Conservation (phyloP, 2,113 vertebrate species). For the Alaudala cheleensis region DNA sequence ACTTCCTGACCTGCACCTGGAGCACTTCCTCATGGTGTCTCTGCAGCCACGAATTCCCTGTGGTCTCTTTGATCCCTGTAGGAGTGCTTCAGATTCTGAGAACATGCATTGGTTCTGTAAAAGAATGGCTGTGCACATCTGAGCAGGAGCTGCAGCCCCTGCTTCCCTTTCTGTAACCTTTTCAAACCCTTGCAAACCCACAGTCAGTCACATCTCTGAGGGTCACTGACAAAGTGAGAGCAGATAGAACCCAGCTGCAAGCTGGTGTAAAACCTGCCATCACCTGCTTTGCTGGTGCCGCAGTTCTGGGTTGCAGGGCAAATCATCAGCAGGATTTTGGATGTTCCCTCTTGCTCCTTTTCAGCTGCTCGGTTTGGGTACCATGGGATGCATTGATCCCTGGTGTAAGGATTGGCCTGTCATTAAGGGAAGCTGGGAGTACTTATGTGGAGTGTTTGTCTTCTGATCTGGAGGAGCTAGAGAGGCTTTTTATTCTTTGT, state of each 20-base stretch:
- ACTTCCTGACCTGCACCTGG: neutral
- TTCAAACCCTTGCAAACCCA: neutral
- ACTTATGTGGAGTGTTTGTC: neutral
- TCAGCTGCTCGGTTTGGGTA: neutral
- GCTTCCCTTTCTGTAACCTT: neutral
- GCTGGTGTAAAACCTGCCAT: neutral
- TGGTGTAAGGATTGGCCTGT: neutral
- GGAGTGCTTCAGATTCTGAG: neutral
- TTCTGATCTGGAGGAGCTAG: neutral
- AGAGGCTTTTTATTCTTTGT: neutral
- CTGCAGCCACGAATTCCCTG: neutral
- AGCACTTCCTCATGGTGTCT: neutral
- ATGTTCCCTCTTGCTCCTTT: neutral
- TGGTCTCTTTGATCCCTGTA: neutral
- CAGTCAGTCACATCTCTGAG: neutral
- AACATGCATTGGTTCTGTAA: neutral
- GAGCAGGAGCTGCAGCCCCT: neutral
- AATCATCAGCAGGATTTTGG: neutral
- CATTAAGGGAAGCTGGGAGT: neutral
- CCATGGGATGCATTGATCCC: neutral
- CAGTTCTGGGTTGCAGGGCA: neutral
- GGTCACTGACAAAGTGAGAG: neutral
- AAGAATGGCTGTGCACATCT: neutral
- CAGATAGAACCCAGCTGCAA: neutral
- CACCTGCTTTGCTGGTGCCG: neutral